A percentile compares a stretch with the other conserved stretches of the same genome.
Evolutionary conservation across 2,113 vertebrate species (phyloP).

Genomic region (Lamprotornis superbus): DNA sequence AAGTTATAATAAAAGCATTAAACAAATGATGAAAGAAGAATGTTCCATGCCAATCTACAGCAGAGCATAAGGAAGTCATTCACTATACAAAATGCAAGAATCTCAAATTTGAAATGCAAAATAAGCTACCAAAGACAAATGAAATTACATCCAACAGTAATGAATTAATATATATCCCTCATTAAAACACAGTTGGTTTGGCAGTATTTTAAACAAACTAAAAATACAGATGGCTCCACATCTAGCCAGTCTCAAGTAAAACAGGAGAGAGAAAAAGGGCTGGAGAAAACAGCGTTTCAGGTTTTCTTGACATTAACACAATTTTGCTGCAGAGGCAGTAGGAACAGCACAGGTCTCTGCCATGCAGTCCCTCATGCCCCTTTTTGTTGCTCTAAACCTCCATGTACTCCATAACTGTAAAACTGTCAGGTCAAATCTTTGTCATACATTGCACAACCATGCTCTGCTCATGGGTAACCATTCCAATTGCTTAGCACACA

Average conservation of each 20-base stretch:
- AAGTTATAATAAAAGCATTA: neutral
- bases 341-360: neutral
- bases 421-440: constrained; percentile 73
- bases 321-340: neutral
- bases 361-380: neutral
- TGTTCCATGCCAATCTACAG: neutral
- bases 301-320: neutral
- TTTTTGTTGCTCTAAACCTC: constrained; percentile 48
- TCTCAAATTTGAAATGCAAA: neutral
- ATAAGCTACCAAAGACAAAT: neutral
- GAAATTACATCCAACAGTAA: neutral
- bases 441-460: neutral
- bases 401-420: constrained; percentile 6
- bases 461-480: neutral
- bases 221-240: neutral
- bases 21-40: neutral
- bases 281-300: neutral
- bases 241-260: neutral
- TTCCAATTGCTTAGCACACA: constrained; percentile 25
- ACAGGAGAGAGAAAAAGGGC: neutral
- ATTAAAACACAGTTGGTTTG: neutral
- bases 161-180: neutral
- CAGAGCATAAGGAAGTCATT: neutral
- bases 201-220: neutral
- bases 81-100: neutral